A percentile compares a stretch with the other conserved stretches of the same genome.
Evolutionary conservation across 1,140 invertebrate genomes (phyloP).

Genomic region (Aphelenchoides avenae): DNA sequence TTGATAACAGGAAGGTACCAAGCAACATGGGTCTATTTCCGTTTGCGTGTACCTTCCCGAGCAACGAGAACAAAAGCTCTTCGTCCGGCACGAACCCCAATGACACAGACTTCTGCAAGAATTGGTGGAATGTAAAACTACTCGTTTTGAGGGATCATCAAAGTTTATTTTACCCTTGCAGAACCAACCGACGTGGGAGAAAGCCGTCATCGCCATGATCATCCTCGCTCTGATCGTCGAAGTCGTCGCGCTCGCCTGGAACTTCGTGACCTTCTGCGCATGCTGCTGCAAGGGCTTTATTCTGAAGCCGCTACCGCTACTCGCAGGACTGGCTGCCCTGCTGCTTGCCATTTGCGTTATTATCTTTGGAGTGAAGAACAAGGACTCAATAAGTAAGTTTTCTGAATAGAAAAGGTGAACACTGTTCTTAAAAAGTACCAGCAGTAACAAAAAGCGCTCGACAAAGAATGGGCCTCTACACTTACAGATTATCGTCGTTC

Average conservation of each 20-base stretch:
- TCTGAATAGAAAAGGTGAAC: slow-evolving; percentile 1
- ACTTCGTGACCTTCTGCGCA: slow-evolving; percentile 41
- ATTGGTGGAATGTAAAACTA: no score
- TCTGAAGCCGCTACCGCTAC: slow-evolving; percentile 31
- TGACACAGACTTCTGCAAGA: no score
- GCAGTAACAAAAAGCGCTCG: not conserved
- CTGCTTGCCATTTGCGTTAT: slow-evolving; percentile 25
- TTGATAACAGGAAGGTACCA: no score
- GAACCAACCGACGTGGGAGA: slow-evolving; percentile 46
- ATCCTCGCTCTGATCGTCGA: slow-evolving; percentile 22
- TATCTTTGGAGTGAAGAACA: slow-evolving; percentile 30
- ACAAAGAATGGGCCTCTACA: no score
- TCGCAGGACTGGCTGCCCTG: slow-evolving; percentile 29
- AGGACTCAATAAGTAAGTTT: slow-evolving; percentile 14
- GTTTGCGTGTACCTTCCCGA: no score
- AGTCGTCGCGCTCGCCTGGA: slow-evolving; percentile 36
- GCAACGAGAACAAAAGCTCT: no score
- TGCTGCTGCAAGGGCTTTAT: slow-evolving; percentile 35
- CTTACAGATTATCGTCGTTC: not conserved
- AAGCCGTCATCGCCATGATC: slow-evolving; percentile 29
- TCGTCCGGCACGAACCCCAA: no score
- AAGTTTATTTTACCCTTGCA: slow-evolving; percentile 19
- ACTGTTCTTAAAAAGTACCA: slow-evolving; percentile 12
- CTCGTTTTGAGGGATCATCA: no score
- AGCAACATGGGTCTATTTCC: no score